Conservation (phyloP, 2,888 invertebrate genomes). For the Pristionchus japonicus region DNA sequence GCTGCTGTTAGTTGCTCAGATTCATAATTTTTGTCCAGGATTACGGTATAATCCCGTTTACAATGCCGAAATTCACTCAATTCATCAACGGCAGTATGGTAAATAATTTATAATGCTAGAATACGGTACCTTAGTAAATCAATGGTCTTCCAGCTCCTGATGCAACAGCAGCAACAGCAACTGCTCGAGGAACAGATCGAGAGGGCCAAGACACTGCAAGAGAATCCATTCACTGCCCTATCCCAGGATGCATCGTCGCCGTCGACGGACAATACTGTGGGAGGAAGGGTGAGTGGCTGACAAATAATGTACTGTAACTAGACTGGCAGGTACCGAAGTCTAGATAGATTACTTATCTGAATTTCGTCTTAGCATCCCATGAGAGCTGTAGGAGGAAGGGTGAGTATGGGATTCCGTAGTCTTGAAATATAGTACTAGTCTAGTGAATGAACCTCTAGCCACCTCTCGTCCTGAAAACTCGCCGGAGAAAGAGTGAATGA, state of each 20-base stretch:
- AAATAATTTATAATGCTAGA: too few species aligned
- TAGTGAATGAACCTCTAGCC: too few species aligned
- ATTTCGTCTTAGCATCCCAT: too few species aligned
- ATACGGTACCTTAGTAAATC: background rate
- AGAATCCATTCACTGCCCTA: slow-evolving; percentile 45
- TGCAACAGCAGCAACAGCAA: slow-evolving; percentile 71
- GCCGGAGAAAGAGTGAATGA: too few species aligned
- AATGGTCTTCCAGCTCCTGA: slow-evolving; percentile 58
- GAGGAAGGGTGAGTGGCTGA: slow-evolving; percentile 52
- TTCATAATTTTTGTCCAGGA: background rate
- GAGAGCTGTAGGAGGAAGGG: too few species aligned
- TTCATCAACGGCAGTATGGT: background rate
- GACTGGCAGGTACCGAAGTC: too few species aligned
- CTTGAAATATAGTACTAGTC: too few species aligned
- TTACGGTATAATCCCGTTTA: background rate
- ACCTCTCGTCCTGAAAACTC: too few species aligned
- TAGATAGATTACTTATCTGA: too few species aligned
- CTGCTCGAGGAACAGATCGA: slow-evolving; percentile 62
- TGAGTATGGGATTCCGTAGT: too few species aligned
- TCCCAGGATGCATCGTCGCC: background rate
- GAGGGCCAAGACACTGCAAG: slow-evolving; percentile 48
- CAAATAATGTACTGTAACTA: too few species aligned
- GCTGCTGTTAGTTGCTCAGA: slow-evolving; percentile 62
- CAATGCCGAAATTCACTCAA: background rate
- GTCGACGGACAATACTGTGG: slow-evolving; percentile 55